A percentile compares a stretch with the other conserved stretches of the same genome.
Conservation (phyloP, 1,140 invertebrate species). For the Atta texana region DNA sequence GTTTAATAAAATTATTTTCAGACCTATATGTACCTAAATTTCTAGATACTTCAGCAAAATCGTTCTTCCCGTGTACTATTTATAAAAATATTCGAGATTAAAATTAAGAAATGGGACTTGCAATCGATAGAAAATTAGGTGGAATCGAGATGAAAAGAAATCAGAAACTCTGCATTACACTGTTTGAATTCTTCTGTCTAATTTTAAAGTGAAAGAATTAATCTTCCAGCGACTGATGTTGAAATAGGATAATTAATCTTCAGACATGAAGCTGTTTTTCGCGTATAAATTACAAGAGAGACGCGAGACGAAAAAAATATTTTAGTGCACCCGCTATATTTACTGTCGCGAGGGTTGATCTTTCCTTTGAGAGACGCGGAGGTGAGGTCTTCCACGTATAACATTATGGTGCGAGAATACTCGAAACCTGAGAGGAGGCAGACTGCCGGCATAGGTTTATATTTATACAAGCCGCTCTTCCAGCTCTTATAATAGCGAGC, state of each 20-base stretch:
- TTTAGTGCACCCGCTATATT: conserved; percentile 32
- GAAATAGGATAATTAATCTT: neutral
- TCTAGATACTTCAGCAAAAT: too few relatives aligned
- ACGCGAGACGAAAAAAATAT: conserved; percentile 10
- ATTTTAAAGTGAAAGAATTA: neutral
- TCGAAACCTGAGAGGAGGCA: conserved; percentile 82
- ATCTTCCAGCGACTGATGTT: neutral
- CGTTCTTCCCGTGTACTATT: neutral
- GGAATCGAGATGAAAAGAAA: neutral
- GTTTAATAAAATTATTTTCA: too few relatives aligned
- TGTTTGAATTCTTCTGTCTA: neutral
- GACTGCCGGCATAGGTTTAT: conserved; percentile 80
- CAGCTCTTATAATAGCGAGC: conserved; percentile 81
- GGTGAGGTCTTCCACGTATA: conserved; percentile 74
- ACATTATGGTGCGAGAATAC: conserved; percentile 77
- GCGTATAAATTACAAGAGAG: conserved; percentile 22
- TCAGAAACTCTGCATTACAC: neutral
- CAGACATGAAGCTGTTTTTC: neutral
- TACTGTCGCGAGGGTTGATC: conserved; percentile 61
- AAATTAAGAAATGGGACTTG: neutral
- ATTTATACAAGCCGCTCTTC: conserved; percentile 79
- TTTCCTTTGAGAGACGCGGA: conserved; percentile 74
- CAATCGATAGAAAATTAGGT: neutral
- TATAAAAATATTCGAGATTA: neutral
- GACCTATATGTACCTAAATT: too few relatives aligned